Percentiles rank a stretch among this genome's conserved stretches.
Conservation (phyloP, 2,888 invertebrate genomes). For the Ochropleura plecta region DNA sequence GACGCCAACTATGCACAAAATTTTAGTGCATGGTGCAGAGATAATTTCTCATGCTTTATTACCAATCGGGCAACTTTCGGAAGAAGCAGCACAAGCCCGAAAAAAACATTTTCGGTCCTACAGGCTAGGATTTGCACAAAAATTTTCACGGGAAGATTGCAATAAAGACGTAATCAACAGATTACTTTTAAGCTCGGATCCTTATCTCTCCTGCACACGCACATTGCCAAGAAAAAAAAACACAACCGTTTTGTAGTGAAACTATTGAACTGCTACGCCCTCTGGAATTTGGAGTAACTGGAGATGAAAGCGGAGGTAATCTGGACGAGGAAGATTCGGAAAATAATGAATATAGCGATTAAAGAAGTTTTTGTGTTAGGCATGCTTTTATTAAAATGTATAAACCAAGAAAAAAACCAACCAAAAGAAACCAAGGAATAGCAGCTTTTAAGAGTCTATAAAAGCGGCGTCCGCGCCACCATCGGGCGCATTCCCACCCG, state of each 20-base stretch:
- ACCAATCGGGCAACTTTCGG: not conserved
- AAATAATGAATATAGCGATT: constrained; percentile 2
- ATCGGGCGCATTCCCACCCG: no score
- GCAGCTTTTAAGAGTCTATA: no score
- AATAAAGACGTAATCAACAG: constrained; percentile 22
- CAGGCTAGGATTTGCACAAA: constrained; percentile 21
- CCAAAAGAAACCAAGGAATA: no score
- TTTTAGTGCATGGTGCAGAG: constrained; percentile 13
- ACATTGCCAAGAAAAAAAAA: not conserved
- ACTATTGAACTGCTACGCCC: not conserved
- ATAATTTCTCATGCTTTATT: constrained; percentile 7
- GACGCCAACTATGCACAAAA: constrained; percentile 6
- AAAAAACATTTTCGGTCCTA: constrained; percentile 29
- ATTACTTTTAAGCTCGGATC: constrained; percentile 26
- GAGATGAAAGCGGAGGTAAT: not conserved
- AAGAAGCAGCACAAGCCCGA: constrained; percentile 21
- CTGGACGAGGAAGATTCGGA: not conserved
- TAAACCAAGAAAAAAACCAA: no score
- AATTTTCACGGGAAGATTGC: constrained; percentile 21
- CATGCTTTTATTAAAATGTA: not conserved
- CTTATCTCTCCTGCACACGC: constrained; percentile 5
- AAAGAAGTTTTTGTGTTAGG: not conserved
- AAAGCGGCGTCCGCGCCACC: no score
- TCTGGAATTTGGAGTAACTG: not conserved
- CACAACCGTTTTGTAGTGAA: not conserved